Conservation (phyloP, 1,140 invertebrate genomes). For the Oryctes rhinoceros region DNA sequence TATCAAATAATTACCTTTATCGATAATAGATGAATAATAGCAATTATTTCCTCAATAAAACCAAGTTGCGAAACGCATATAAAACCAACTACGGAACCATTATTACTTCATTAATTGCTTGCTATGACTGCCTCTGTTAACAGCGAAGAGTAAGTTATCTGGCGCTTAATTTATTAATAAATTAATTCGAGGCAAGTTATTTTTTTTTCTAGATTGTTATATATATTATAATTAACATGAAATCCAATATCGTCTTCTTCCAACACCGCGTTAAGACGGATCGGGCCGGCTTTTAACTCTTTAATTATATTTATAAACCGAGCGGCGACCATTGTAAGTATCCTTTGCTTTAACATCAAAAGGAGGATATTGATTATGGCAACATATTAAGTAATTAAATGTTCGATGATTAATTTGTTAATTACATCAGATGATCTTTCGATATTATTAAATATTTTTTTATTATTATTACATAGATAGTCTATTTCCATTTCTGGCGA, state of each 20-base stretch:
- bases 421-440: background rate
- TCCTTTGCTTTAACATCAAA: background rate
- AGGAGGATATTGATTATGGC: constrained; percentile 3
- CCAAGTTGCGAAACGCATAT: background rate
- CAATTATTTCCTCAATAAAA: background rate
- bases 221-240: constrained; percentile 13
- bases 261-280: background rate
- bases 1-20: background rate
- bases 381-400: constrained; percentile 8
- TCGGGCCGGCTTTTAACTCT: background rate
- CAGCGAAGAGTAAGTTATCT: background rate
- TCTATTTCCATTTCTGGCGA: no score
- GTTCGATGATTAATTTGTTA: constrained; percentile 11
- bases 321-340: background rate
- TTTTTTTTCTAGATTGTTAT: background rate
- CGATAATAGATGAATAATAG: background rate
- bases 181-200: background rate
- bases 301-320: constrained; percentile 20
- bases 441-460: background rate
- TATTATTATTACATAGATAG: background rate
- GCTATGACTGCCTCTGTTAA: background rate
- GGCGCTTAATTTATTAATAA: background rate
- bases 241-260: background rate
- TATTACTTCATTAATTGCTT: background rate
- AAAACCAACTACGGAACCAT: background rate